Evolutionary conservation across 2,113 vertebrate species (phyloP), one percentile per base, ranked within the genome.

Genomic region (Cryptoleucopteryx plumbea): DNA sequence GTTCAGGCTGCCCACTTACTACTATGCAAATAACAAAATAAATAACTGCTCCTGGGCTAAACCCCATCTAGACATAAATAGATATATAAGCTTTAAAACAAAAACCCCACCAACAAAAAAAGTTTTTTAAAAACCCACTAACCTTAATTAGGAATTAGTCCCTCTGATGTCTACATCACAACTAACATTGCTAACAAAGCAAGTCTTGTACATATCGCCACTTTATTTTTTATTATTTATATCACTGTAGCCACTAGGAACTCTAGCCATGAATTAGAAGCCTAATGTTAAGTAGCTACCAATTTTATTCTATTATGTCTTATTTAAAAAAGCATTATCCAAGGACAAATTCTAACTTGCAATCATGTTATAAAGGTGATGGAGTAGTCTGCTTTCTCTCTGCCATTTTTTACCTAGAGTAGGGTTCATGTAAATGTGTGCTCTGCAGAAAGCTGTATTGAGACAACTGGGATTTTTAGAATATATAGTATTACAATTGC

Each of bases 401-500:
- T 40, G 7, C 6, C 16, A n/a, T 47, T 70, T 85, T 75, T 87
- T 7, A 5, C 25, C 50, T 32, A 25, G 3, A 8, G 15, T 27
- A 56, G 34, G 6, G 29, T 19, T 68, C 43, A 10, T 3, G 5
- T 12, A 73, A 45, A 34, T 5, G 26, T 3, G 7, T 13, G 6
- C 17, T 50, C 26, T 22, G 3, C 32, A 45, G 8, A 72, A 72
- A 77, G 6, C 15, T 50, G 11, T 42, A 40, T 5, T 20, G 6
- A 79, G 13, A 62, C 59, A 42, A 53, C 13, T 0, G 1, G 8
- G 6, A 61, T 18, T 68, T 77, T 55, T 20, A 52, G 16, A 56
- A 16, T 16, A 36, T 9, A 10, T 0, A 0, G 0, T 62, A 52
- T 22, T 23, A 43, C 3, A 68, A 29, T 15, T 61, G 10, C 14